phyloP scores from a whole-genome alignment of 1,140 invertebrate species.

The Ericerus pela region DNA sequence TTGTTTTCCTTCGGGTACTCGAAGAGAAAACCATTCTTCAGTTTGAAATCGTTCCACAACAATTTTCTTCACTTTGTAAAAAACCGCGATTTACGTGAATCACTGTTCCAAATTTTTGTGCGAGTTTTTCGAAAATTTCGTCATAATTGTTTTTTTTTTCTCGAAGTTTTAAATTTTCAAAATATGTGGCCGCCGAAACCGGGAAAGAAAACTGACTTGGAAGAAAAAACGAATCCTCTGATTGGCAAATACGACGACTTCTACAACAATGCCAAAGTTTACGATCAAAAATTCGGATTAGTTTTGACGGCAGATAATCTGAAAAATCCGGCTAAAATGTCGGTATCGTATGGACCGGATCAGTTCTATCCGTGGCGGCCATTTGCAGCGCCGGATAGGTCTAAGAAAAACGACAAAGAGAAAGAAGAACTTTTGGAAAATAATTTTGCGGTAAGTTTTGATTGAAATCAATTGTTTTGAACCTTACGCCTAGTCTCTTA shows the following conservation, averaged over 20 bases:
- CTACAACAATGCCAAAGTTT: constrained; percentile 1
- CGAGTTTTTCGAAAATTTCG: neutral
- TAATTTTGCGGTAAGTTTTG: neutral
- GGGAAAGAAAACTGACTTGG: neutral
- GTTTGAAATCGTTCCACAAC: too few relatives aligned
- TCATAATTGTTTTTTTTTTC: neutral
- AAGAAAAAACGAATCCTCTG: neutral
- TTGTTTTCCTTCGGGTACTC: too few relatives aligned
- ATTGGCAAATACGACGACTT: neutral
- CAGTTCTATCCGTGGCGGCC: neutral
- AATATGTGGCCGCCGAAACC: neutral
- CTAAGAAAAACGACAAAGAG: neutral
- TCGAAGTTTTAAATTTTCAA: neutral
- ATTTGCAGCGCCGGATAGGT: neutral
- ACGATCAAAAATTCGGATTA: constrained; percentile 8
- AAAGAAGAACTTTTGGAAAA: neutral
- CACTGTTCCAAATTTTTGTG: too few relatives aligned
- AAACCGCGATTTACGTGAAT: too few relatives aligned
- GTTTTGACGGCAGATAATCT: neutral
- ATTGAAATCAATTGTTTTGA: too few relatives aligned
- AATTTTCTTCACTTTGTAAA: too few relatives aligned
- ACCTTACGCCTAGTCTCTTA: too few relatives aligned
- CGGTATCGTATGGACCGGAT: neutral
- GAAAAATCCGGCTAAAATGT: constrained; percentile 1
- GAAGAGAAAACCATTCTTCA: too few relatives aligned